Percentiles rank a stretch among this genome's conserved stretches.
These are phyloP conservation scores for Plectrocnemia conspersa DNA, from an alignment of 1,140 invertebrate species.

Conservation along the genomic window DNA sequence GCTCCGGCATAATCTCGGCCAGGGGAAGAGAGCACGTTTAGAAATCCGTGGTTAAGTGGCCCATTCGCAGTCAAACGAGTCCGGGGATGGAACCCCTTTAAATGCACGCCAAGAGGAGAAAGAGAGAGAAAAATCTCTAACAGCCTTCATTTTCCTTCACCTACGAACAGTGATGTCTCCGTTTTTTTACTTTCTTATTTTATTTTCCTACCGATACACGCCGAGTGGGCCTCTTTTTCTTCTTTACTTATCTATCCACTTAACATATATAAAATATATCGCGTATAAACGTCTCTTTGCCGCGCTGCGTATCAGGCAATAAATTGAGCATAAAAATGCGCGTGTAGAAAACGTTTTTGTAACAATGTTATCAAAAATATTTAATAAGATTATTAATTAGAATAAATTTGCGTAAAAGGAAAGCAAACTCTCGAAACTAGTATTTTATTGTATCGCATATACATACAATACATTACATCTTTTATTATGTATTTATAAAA, in stretches of 20 bases:
- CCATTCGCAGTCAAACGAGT: slow-evolving; percentile 54
- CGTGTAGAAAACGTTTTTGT: no score
- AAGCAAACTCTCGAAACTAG: no score
- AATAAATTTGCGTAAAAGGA: no score
- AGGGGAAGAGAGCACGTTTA: neutral
- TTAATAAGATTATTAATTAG: no score
- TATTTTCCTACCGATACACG: slow-evolving; percentile 5
- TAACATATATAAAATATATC: slow-evolving; percentile 11
- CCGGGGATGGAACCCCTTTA: slow-evolving; percentile 31
- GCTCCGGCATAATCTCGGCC: slow-evolving; percentile 5
- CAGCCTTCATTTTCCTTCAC: slow-evolving; percentile 32
- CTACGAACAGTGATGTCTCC: slow-evolving; percentile 27
- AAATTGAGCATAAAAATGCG: no score
- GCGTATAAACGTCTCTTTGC: neutral
- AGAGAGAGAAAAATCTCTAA: slow-evolving; percentile 33
- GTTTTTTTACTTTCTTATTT: neutral
- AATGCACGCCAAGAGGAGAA: slow-evolving; percentile 50
- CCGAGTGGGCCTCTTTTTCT: neutral
- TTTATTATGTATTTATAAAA: no score
- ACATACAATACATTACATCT: no score
- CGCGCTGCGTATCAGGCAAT: neutral
- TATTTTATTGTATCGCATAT: no score
- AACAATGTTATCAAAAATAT: no score
- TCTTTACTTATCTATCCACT: neutral
- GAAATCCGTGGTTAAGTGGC: slow-evolving; percentile 52